Evolutionary conservation across 2,797 vertebrate genomes (phyloP), one percentile per base, ranked within the genome.

Genomic region (Anniella stebbinsi): DNA sequence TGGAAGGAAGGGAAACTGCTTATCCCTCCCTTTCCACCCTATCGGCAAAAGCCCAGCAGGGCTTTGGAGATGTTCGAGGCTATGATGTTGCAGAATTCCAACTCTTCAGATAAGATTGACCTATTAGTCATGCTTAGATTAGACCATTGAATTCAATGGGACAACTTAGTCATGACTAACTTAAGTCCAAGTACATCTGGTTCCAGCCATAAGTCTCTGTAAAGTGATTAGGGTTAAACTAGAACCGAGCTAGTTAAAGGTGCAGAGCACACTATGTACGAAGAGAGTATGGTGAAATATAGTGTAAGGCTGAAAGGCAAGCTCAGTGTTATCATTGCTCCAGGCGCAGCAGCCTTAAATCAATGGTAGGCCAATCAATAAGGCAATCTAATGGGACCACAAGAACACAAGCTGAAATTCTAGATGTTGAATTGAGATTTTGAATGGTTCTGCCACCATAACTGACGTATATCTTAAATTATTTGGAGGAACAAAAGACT

Each of bases 301-400:
- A 80, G 76, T 89, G 86, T 69, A 80, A 91, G 45, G 23, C 60
- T 89, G 69, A 80, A 92, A 91, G 60, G 76, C 51, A 87, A 85
- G 76, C 17, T 83, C 41, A 15, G 6, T 28, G 38, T 30, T 94
- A 75, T 91, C 90, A 84, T 12, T 30, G 87, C 89, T 90, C 48
- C 85, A 92, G 57, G 87, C 70, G 91, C 84, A 84, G 38, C 72
- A 66, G 86, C 76, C 92, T 87, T 84, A 92, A 94, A 94, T 91
- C 92, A 89, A 91, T 85, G 88, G 23, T 60, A 88, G 66, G 84
- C 28, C 90, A 94, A 94, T 93, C 90, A 92, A 91, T 94, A 91
- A n/a, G 2, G 81, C 57, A 92, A 93, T 92, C 89, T 91, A 82
- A 92, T 25, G 57, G 88, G 90, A 92, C 60, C 80, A 91, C 0